Conservation (phyloP, 2,797 vertebrate genomes). For the Emys orbicularis region DNA sequence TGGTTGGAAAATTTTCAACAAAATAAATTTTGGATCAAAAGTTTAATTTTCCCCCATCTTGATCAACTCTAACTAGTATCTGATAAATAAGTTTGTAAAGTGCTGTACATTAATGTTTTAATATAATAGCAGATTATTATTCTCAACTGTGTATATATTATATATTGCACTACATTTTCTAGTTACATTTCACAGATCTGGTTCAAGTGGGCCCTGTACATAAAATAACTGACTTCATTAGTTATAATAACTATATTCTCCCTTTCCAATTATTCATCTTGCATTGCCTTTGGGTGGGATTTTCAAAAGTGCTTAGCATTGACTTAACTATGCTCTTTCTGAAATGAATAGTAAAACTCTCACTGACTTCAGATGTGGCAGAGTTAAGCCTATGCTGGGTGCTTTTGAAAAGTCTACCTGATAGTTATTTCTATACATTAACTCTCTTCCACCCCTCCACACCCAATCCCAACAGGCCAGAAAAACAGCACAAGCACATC, state of each 20-base stretch:
- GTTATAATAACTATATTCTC: background rate
- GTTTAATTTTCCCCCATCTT: background rate
- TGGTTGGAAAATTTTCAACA: background rate
- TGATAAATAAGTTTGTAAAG: background rate
- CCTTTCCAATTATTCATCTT: background rate
- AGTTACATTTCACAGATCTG: background rate
- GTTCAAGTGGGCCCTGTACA: background rate
- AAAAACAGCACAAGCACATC: fast-evolving
- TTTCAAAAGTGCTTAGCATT: background rate
- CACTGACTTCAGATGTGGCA: background rate
- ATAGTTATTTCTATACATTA: background rate
- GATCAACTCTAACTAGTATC: background rate
- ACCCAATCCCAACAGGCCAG: background rate
- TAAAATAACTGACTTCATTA: background rate
- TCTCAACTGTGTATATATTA: background rate
- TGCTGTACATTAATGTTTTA: background rate
- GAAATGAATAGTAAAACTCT: background rate
- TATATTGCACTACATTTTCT: background rate
- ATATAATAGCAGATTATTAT: background rate
- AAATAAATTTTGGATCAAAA: background rate
- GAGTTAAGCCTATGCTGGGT: background rate
- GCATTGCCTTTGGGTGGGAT: too few relatives aligned
- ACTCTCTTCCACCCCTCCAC: background rate
- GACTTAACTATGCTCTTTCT: background rate
- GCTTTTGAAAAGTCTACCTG: background rate